Conservation (phyloP, 2,797 vertebrate genomes). For the Pangasius djambal region DNA sequence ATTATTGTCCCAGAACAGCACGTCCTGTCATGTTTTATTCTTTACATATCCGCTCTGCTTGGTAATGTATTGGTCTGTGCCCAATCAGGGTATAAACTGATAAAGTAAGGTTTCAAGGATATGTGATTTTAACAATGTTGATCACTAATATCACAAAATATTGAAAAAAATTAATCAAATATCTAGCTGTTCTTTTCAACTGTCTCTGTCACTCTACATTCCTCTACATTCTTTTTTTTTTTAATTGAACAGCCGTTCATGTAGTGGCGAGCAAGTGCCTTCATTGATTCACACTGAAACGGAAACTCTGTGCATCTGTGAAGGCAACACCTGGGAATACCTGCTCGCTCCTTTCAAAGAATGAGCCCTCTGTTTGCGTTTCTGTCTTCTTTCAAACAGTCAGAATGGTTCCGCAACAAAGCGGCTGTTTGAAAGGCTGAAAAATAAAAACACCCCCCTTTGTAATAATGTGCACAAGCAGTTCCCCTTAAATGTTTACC, state of each 20-base stretch:
- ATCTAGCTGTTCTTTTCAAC: neutral
- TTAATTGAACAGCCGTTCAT: conserved; percentile 18
- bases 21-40: neutral
- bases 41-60: neutral
- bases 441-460: conserved; percentile 69
- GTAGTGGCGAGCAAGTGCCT: conserved; percentile 38
- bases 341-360: conserved; percentile 57
- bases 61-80: neutral
- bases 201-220: neutral
- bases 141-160: neutral
- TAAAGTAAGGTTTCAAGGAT: neutral
- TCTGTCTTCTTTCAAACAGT: conserved; percentile 51
- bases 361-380: conserved; percentile 55
- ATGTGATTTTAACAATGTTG: neutral
- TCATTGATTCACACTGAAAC: conserved; percentile 41
- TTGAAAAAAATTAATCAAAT: neutral
- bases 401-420: conserved; percentile 70
- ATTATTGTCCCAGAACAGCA: neutral
- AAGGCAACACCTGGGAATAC: conserved; percentile 59
- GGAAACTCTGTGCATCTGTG: conserved; percentile 41
- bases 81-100: neutral
- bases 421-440: conserved; percentile 64
- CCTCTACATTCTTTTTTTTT: neutral
- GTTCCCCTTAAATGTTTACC: conserved; percentile 73
- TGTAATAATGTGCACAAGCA: conserved; percentile 62